Conservation (phyloP, 1,140 invertebrate species). For the Littorina saxatilis region DNA sequence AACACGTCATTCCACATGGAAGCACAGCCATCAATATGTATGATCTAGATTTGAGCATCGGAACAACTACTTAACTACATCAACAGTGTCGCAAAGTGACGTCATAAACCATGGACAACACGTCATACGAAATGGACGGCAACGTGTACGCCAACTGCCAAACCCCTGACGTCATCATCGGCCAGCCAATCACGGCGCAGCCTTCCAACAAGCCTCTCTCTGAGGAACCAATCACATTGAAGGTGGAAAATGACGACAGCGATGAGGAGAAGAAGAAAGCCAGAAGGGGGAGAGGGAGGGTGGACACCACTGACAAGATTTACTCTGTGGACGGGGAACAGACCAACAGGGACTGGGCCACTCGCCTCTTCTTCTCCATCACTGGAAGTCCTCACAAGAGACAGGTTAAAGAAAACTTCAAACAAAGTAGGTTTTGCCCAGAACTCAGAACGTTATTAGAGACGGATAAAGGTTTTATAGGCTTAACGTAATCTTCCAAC, state of each 20-base stretch:
- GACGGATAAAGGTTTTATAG: too few relatives aligned
- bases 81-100: too few relatives aligned
- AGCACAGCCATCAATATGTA: too few relatives aligned
- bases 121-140: neutral
- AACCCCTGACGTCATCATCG: neutral
- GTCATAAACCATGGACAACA: neutral
- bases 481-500: too few relatives aligned
- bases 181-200: conserved; percentile 15
- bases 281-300: neutral
- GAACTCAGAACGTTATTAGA: too few relatives aligned
- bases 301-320: neutral
- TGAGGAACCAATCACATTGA: neutral
- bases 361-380: conserved; percentile 2
- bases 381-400: neutral
- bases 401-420: neutral
- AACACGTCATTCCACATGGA: too few relatives aligned
- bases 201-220: neutral
- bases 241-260: neutral
- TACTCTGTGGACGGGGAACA: conserved; percentile 11
- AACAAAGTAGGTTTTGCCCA: conserved; percentile 14
- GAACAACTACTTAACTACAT: too few relatives aligned
- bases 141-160: neutral
- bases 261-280: neutral
- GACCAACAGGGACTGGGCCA: conserved; percentile 22
- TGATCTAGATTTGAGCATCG: too few relatives aligned